Percentiles rank a stretch among this genome's conserved stretches.
phyloP scores from a whole-genome alignment of 2,797 vertebrate genomes.

The Rhinoraja longicauda region DNA sequence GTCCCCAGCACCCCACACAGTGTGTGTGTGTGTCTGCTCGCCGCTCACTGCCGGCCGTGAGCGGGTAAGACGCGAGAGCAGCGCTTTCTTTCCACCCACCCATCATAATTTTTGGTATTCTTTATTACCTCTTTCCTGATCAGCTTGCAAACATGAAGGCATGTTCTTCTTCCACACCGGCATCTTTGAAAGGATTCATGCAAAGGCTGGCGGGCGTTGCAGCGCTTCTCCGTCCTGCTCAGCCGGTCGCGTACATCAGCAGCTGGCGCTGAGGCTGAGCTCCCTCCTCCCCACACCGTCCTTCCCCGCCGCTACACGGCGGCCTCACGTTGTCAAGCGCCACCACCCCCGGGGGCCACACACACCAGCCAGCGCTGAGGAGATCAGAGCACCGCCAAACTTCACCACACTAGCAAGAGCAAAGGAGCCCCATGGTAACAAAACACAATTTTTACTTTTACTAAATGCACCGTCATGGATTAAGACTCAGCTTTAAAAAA shows the following conservation, averaged over 20 bases:
- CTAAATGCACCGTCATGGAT: not conserved
- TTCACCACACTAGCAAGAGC: not conserved
- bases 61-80: not conserved
- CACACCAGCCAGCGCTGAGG: not conserved
- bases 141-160: slow-evolving; percentile 91
- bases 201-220: not conserved
- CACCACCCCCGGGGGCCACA: slow-evolving; percentile 1
- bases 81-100: not conserved
- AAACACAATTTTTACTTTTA: not conserved
- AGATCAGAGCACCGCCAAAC: slow-evolving; percentile 12
- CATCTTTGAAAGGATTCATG: slow-evolving; percentile 67
- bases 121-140: slow-evolving; percentile 82
- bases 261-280: not conserved
- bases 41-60: not conserved
- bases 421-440: not conserved
- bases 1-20: not conserved
- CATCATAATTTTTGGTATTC: no score
- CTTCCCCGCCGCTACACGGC: not conserved
- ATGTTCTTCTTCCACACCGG: slow-evolving; percentile 98
- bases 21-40: no score
- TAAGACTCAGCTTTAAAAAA: not conserved
- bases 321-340: slow-evolving; percentile 24
- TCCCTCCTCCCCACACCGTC: not conserved
- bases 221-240: not conserved
- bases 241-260: not conserved